Evolutionary conservation across 2,113 vertebrate genomes (phyloP).

Genomic region (Microcebus tavaratra): DNA sequence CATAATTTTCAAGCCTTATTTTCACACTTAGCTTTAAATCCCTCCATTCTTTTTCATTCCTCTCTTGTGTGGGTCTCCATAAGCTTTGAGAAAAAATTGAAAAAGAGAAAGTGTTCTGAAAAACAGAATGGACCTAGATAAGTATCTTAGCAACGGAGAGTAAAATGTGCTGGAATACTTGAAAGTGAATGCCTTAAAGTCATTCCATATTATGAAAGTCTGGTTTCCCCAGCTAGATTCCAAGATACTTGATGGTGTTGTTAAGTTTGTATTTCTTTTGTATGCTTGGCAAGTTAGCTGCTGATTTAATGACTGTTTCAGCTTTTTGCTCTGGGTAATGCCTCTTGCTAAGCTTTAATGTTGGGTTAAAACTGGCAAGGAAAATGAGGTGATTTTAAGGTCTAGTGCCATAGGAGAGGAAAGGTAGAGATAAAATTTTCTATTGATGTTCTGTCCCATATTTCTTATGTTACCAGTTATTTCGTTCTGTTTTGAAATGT

Average conservation of each 20-base stretch:
- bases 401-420: background rate
- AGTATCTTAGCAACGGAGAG: background rate
- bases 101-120: background rate
- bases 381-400: constrained; percentile 17
- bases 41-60: background rate
- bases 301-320: background rate
- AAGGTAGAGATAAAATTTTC: constrained; percentile 15
- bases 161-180: constrained; percentile 46
- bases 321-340: constrained; percentile 9
- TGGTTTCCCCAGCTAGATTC: background rate
- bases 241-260: constrained; percentile 5
- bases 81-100: constrained; percentile 32
- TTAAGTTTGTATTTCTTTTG: constrained; percentile 39
- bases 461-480: constrained; percentile 19
- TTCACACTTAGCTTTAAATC: constrained; percentile 24
- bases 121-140: constrained; percentile 37
- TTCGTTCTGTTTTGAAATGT: background rate
- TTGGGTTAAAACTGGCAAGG: constrained; percentile 4
- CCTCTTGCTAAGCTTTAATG: constrained; percentile 23
- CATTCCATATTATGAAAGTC: constrained; percentile 46
- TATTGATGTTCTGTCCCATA: background rate
- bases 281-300: constrained; percentile 4
- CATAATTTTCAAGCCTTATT: background rate
- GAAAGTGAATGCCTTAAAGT: constrained; percentile 17
- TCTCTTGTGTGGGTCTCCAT: background rate